Evolutionary conservation across 2,888 invertebrate species (phyloP), one percentile per base, ranked within the genome.

Genomic region (Drosophila eohydei): DNA sequence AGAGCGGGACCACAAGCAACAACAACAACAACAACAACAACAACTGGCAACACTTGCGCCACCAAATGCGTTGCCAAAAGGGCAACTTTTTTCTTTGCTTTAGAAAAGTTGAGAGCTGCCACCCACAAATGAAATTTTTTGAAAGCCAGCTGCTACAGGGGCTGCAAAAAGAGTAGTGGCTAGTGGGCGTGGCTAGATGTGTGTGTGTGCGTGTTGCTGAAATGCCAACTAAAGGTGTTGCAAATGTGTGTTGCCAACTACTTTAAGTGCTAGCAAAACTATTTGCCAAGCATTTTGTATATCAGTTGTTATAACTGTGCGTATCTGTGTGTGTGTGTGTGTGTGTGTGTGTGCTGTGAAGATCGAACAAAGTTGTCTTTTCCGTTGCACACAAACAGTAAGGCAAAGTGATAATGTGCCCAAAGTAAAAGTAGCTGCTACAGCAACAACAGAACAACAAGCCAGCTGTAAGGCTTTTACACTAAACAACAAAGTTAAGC

Each of bases 401-500:
- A 60, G 34, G 71, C 70, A 71, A 71, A 82, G 84, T 84, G 84
- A 84, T 84, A 87, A 87, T 87, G 84, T 70, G 70, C 68, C 82
- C 84, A 84, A 84, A 84, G 86, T 83, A 83, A 86, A 83, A 83
- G 84, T 76, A 70, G 70, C 56, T 50, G 70, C 59, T 66, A 43
- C 56, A 68, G 7, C 30, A 64, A 59, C 66, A 63, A 43, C 43
- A 61, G 59, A 50, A 30, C 62, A 65, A 40, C 52, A 68, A 71
- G 62, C 60, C 63, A 75, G 74, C 76, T 80, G 59, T 61, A 75
- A 71, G 74, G 77, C 78, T 84, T 83, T 84, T 70, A 86, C 80
- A 84, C 84, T 83, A 87, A 87, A 84, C 84, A 87, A 87, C 84
- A 84, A 87, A 85, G 84, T 85, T 85, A 84, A 87, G 88, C 78